Conservation (phyloP, 1,140 invertebrate genomes). For the Drepana arcuata region DNA sequence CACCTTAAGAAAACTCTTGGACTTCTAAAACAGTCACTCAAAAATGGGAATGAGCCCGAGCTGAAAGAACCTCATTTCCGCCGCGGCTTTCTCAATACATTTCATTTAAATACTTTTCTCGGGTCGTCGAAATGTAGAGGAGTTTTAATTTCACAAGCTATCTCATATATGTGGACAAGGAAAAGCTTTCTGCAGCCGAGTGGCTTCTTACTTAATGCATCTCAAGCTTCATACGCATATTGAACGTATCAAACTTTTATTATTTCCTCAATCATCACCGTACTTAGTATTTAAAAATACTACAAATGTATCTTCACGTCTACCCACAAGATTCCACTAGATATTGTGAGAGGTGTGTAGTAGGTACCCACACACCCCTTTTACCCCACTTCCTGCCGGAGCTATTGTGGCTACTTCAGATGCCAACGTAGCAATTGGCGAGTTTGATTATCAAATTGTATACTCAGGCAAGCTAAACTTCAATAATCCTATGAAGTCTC, state of each 20-base stretch:
- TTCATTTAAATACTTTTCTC: constrained; percentile 60
- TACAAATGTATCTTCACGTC: too few relatives aligned
- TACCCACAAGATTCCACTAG: too few relatives aligned
- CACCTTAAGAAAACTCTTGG: constrained; percentile 32
- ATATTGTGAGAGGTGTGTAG: too few relatives aligned
- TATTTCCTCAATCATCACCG: too few relatives aligned
- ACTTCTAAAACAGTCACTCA: constrained; percentile 52
- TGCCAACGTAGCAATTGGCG: too few relatives aligned
- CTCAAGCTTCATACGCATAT: constrained; percentile 2
- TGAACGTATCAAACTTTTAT: too few relatives aligned
- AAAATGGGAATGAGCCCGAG: constrained; percentile 40
- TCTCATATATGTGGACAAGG: constrained; percentile 38
- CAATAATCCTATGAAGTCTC: background rate
- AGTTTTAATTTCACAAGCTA: constrained; percentile 54
- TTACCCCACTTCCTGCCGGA: too few relatives aligned
- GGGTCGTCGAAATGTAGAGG: constrained; percentile 34
- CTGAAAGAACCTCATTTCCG: constrained; percentile 66
- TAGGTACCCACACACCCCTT: too few relatives aligned
- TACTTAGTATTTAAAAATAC: too few relatives aligned
- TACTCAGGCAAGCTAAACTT: background rate
- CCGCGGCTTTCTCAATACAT: constrained; percentile 59
- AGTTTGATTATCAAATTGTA: too few relatives aligned
- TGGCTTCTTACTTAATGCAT: constrained; percentile 1
- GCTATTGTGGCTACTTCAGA: too few relatives aligned
- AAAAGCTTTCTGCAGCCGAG: constrained; percentile 34